Percentiles rank a stretch among this genome's conserved stretches.
phyloP scores from a whole-genome alignment of 2,113 vertebrate genomes.

The Lutjanus erythropterus region DNA sequence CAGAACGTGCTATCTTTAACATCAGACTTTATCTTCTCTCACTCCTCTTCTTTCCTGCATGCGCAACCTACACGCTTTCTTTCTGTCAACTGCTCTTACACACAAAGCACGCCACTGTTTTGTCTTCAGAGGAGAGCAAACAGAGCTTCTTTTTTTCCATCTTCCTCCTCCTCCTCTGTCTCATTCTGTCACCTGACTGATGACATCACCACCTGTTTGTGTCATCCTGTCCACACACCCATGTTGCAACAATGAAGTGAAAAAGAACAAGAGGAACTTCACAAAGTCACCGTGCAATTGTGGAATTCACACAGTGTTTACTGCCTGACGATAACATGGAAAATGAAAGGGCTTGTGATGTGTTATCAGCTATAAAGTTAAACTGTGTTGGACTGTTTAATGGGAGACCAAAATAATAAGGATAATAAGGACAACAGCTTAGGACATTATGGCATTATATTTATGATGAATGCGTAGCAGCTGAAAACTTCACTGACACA shows the following conservation, averaged over 20 bases:
- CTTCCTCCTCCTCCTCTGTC: background rate
- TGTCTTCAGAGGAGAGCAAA: slow-evolving; percentile 11
- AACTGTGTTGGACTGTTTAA: slow-evolving; percentile 9
- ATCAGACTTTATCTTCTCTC: background rate
- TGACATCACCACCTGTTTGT: slow-evolving; percentile 56
- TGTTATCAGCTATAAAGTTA: slow-evolving; percentile 18
- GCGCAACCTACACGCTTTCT: background rate
- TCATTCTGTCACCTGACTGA: slow-evolving; percentile 67
- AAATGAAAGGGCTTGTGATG: slow-evolving; percentile 3
- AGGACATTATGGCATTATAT: background rate
- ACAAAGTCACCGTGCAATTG: background rate
- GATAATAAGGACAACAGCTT: background rate
- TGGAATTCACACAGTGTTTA: slow-evolving; percentile 17
- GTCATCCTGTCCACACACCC: slow-evolving; percentile 5
- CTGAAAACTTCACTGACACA: background rate
- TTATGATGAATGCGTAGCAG: background rate
- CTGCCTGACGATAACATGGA: background rate
- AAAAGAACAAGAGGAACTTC: background rate
- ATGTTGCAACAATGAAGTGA: slow-evolving; percentile 32
- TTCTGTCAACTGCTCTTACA: background rate
- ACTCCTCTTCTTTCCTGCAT: background rate
- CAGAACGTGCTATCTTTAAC: background rate
- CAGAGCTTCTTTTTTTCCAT: background rate
- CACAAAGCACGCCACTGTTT: slow-evolving; percentile 39
- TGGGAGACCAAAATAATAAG: slow-evolving; percentile 2